A percentile compares a stretch with the other conserved stretches of the same genome.
phyloP scores from a whole-genome alignment of 92 coral and sea anemone species.

The Chrysogorgia sp. region DNA sequence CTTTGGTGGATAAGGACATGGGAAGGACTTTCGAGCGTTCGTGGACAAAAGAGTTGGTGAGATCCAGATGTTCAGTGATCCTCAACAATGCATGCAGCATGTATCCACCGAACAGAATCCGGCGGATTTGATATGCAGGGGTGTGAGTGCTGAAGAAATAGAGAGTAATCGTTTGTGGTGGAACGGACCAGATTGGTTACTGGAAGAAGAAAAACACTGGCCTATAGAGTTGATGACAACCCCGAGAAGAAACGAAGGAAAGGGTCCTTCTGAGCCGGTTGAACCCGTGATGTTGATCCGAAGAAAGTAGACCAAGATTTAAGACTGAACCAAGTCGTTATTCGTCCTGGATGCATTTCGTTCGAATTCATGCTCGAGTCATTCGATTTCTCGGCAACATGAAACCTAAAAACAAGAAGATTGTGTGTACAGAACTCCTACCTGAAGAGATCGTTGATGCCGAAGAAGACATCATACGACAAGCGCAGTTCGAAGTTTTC shows the following conservation, averaged over 20 bases:
- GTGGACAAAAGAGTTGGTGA: slow-evolving; percentile 64
- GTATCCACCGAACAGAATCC: slow-evolving; percentile 31
- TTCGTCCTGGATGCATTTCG: slow-evolving; percentile 48
- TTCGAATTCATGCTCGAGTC: slow-evolving; percentile 52
- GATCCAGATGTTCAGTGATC: slow-evolving; percentile 51
- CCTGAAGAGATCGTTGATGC: slow-evolving; percentile 51
- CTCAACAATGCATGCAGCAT: slow-evolving; percentile 48
- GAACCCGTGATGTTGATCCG: slow-evolving; percentile 13
- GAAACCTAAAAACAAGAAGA: slow-evolving; percentile 16
- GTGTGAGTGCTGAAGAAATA: slow-evolving; percentile 33
- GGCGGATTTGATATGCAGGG: slow-evolving; percentile 45
- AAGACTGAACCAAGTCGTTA: slow-evolving; percentile 57
- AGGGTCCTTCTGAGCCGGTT: neutral
- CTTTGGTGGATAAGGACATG: slow-evolving; percentile 59
- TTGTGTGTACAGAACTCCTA: neutral
- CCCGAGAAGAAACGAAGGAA: slow-evolving; percentile 40
- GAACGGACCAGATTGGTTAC: slow-evolving; percentile 54
- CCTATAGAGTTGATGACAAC: neutral
- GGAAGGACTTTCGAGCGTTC: slow-evolving; percentile 63
- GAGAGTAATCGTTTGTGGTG: slow-evolving; percentile 52
- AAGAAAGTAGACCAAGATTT: slow-evolving; percentile 13
- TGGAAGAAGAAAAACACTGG: slow-evolving; percentile 3
- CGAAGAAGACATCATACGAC: slow-evolving; percentile 54
- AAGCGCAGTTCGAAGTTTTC: slow-evolving; percentile 60
- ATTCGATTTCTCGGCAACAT: slow-evolving; percentile 46